Evolutionary conservation across 2,113 vertebrate species (phyloP), one percentile per base, ranked within the genome.

Genomic region (Entomyzon cyanotis): DNA sequence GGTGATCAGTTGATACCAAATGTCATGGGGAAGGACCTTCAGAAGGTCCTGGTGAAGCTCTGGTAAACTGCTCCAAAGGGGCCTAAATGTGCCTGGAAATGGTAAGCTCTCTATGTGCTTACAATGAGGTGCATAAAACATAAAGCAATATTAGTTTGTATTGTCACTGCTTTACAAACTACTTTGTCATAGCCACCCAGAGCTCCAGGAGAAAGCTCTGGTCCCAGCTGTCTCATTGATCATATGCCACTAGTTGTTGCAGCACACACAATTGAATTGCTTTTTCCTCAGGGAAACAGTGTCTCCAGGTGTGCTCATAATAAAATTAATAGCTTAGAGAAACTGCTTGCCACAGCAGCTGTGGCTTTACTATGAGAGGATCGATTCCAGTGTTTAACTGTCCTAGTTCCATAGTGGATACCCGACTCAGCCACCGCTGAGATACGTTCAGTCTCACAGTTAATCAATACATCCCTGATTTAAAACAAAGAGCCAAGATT

Each of bases 241-340:
- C 97, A 95, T 91, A 87, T 78, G 93, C 97, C 97, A 96, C 94
- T 87, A 88, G 94, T 97, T 90, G 70, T 96, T 95, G 98, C 95
- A 97, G 97, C 96, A 95, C 93, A 97, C 97, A 95, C 97, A 95
- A 96, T 97, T 98, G 98, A 97, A 98, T 98, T 98, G 97, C 98
- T 98, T 98, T 98, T 97, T 96, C 98, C 97, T 88, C 82, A 97
- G 98, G 98, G 97, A 97, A 97, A 96, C 95, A 88, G 92, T 96
- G 98, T 97, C 98, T 98, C 98, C 98, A 98, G 98, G 98, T 98
- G 98, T 98, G 98, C 98, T 98, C 98, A 98, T 98, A 98, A 98
- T 98, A 98, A 98, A 98, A 98, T 98, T 98, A 98, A 98, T 98
- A 98, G 98, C 98, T 98, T 97, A 95, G 97, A 98, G 98, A 98